Evolutionary conservation across 2,888 invertebrate species (phyloP).

Genomic region (Uropetala carovei): DNA sequence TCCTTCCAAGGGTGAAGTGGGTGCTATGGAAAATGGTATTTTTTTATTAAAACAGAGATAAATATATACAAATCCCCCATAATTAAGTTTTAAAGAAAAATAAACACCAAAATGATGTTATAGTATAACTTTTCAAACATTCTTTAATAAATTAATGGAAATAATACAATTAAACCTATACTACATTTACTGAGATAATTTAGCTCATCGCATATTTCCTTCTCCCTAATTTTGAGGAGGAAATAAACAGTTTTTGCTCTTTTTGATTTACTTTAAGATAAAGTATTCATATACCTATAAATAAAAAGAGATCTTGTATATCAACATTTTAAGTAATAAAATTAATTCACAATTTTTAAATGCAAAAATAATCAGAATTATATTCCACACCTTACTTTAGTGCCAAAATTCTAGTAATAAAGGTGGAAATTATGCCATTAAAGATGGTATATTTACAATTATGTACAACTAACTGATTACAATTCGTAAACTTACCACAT

Average conservation of each 20-base stretch:
- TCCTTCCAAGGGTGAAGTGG: background rate
- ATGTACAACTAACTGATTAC: background rate
- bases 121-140: background rate
- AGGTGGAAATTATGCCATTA: background rate
- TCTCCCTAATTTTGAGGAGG: no score
- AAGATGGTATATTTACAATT: background rate
- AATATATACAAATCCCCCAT: background rate
- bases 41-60: background rate
- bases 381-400: background rate
- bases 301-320: background rate
- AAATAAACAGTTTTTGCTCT: no score
- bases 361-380: background rate
- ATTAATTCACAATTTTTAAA: background rate
- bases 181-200: no score
- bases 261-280: no score
- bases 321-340: background rate
- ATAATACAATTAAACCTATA: background rate
- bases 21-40: background rate
- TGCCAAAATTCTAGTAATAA: background rate
- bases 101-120: background rate
- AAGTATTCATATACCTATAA: no score
- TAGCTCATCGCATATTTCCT: no score
- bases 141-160: background rate
- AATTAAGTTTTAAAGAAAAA: background rate
- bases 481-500: background rate